phyloP scores from a whole-genome alignment of 2,797 vertebrate genomes.

The Cirrhinus molitorella region DNA sequence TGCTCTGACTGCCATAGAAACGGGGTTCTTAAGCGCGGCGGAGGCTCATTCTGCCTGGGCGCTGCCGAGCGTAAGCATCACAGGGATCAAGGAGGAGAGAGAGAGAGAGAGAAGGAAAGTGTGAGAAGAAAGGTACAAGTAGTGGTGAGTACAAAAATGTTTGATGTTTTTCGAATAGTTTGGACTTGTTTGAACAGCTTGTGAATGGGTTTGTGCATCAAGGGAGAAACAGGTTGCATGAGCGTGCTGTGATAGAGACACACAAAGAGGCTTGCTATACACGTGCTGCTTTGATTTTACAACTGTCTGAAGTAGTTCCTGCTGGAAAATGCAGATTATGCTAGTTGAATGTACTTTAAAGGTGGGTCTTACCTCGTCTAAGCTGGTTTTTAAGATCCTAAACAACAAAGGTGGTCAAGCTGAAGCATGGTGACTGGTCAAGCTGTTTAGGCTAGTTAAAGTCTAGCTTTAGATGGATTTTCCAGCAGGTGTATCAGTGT shows the following conservation, averaged over 20 bases:
- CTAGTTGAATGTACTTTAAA: background rate
- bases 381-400: background rate
- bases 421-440: background rate
- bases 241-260: constrained; percentile 56
- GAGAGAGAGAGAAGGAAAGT: constrained; percentile 41
- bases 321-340: background rate
- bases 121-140: constrained; percentile 35
- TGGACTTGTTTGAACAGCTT: constrained; percentile 55
- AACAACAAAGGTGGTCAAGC: background rate
- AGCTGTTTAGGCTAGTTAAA: background rate
- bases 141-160: constrained; percentile 65
- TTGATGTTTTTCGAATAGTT: constrained; percentile 65
- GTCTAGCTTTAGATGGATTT: background rate
- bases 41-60: constrained; percentile 78
- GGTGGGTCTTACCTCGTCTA: background rate
- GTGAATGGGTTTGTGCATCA: constrained; percentile 49
- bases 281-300: constrained; percentile 58
- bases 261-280: constrained; percentile 54
- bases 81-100: constrained; percentile 25
- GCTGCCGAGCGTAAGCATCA: constrained; percentile 75
- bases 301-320: constrained; percentile 45
- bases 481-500: constrained; percentile 45
- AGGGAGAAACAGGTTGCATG: constrained; percentile 72
- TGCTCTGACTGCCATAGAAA: constrained; percentile 82
- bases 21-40: constrained; percentile 75